These are phyloP conservation scores for Lynx canadensis DNA, from an alignment of 2,113 vertebrate species.

Conservation along the genomic window DNA sequence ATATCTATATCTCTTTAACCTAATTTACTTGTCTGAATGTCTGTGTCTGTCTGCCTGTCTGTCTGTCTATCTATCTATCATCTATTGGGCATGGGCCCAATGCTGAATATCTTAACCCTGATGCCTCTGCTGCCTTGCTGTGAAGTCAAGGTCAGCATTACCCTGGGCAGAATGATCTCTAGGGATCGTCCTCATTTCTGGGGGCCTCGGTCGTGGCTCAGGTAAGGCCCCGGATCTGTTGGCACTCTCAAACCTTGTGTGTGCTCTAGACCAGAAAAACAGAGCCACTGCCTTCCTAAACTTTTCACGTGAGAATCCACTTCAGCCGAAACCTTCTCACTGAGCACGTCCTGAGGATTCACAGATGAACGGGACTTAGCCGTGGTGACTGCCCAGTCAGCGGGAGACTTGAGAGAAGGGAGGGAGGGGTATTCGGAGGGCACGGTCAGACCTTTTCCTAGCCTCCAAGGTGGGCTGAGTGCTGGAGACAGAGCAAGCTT, in stretches of 20 bases:
- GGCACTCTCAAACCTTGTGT: neutral
- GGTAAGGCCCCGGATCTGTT: neutral
- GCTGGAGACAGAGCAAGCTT: too few species aligned
- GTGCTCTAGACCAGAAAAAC: neutral
- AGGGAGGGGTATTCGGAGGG: neutral
- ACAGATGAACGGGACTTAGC: neutral
- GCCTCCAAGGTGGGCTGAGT: neutral
- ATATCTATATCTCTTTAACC: neutral
- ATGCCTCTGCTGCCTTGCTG: neutral
- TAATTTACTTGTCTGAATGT: neutral
- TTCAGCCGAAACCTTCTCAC: neutral
- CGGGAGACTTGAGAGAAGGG: neutral
- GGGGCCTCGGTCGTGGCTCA: neutral
- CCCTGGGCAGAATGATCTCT: neutral
- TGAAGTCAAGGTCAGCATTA: neutral
- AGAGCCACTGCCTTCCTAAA: neutral
- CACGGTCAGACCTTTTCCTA: rapidly evolving
- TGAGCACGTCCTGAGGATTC: neutral
- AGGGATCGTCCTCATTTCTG: neutral
- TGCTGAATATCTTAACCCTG: neutral
- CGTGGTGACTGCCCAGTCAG: neutral
- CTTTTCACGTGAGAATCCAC: neutral
- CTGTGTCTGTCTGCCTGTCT: neutral
- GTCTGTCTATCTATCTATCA: neutral
- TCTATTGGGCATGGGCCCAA: neutral